These are phyloP conservation scores for Cheilosia pagana DNA, from an alignment of 2,888 invertebrate species.

Conservation along the genomic window DNA sequence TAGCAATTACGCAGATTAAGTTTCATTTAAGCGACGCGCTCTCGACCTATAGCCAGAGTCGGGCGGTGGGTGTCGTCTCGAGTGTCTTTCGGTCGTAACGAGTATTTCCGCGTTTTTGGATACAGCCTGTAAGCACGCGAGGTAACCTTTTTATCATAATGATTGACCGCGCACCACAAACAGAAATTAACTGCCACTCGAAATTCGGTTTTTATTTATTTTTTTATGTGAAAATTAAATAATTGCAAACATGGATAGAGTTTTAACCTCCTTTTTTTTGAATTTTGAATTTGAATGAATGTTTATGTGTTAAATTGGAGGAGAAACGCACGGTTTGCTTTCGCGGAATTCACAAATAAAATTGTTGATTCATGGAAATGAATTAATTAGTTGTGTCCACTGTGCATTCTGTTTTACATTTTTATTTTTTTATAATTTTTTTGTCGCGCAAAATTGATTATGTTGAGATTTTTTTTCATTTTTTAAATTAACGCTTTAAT, in stretches of 20 bases:
- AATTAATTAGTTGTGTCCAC: slow-evolving; percentile 51
- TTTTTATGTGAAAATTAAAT: slow-evolving; percentile 16
- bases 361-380: slow-evolving; percentile 52
- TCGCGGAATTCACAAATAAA: slow-evolving; percentile 29
- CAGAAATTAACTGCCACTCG: neutral
- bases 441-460: slow-evolving; percentile 31
- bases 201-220: neutral
- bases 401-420: too few relatives aligned
- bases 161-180: neutral
- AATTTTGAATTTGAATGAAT: too few relatives aligned
- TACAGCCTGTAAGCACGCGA: neutral
- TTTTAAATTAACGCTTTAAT: slow-evolving; percentile 15
- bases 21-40: slow-evolving; percentile 61
- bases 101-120: slow-evolving; percentile 19
- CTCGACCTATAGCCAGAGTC: neutral
- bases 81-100: slow-evolving; percentile 35
- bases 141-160: neutral
- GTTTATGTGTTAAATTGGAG: neutral
- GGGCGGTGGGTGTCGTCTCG: slow-evolving; percentile 1
- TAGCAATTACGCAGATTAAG: slow-evolving; percentile 69
- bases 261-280: too few relatives aligned
- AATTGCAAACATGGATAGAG: neutral
- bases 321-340: slow-evolving; percentile 14
- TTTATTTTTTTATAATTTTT: neutral
- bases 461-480: slow-evolving; percentile 5